Evolutionary conservation across 2,888 invertebrate genomes (phyloP), one percentile per base, ranked within the genome.

Genomic region (Athalia circularis): DNA sequence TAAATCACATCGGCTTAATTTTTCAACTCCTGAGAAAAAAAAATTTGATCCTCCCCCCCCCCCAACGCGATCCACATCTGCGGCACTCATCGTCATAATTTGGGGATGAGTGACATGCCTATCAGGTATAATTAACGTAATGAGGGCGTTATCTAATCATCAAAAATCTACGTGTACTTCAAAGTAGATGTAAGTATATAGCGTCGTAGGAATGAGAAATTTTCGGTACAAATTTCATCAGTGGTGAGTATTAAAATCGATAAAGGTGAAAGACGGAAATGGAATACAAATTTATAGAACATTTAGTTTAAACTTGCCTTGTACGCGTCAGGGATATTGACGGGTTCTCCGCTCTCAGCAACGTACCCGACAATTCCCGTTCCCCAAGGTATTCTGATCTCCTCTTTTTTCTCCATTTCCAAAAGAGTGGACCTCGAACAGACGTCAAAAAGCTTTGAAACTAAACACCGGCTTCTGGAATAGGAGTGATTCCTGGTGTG

Each of bases 251-350:
- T 29, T n/a, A 52, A 29, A n/a, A 4, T 5, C n/a, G 54, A 11
- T 43, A 68, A 50, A 45, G 9, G 45, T n/a, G 59, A 45, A 15
- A 29, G 57, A 52, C 47, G 72, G 29, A 68, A 68, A 52, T n/a
- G 68, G 68, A 68, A 68, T 68, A 43, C 65, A 45, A 65, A 65
- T 13, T n/a, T 65, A 47, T 65, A n/a, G 6, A 52, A 29, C 29
- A 29, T 29, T 29, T 29, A 54, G 52, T 52, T 43, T 74, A 76
- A 81, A 80, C 87, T 88, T 88, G 95, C 96, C 95, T 97, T 95
- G 91, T 98, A 98, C 77, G 98, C 98, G 91, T 98, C 97, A 79
- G 97, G 97, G 90, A 98, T 98, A 92, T 98, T 98, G 88, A 98
- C 96, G 9, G 96, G 95, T 88, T 96, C 96, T 77, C 98, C 98